A percentile compares a stretch with the other conserved stretches of the same genome.
Evolutionary conservation across 1,140 invertebrate species (phyloP).

Genomic region (Pantala flavescens): DNA sequence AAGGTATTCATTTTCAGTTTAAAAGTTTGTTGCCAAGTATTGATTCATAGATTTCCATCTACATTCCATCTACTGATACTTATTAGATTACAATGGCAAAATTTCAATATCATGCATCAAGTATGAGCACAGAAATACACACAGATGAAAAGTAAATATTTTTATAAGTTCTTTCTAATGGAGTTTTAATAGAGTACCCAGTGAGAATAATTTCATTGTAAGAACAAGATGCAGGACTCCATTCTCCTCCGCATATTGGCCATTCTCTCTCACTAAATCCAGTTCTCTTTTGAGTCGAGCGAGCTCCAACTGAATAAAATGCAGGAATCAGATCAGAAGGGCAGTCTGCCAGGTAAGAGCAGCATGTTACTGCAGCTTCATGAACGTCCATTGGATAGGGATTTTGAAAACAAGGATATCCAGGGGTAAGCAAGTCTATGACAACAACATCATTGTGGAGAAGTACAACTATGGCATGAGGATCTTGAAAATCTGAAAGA

Average conservation of each 20-base stretch:
- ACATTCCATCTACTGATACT: no score
- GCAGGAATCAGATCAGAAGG: conserved; percentile 92
- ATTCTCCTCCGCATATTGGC: conserved; percentile 91
- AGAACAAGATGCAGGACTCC: conserved; percentile 84
- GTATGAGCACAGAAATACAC: no score
- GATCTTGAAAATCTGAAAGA: conserved; percentile 84
- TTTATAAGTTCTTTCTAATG: no score
- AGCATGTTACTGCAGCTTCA: conserved; percentile 92
- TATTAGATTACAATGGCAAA: no score
- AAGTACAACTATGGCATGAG: conserved; percentile 93
- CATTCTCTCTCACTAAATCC: conserved; percentile 92
- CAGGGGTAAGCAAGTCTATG: conserved; percentile 86
- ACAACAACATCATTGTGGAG: conserved; percentile 96
- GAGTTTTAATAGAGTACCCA: conserved; percentile 45
- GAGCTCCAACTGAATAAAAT: conserved; percentile 76
- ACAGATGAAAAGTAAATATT: no score
- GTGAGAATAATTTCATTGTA: conserved; percentile 96
- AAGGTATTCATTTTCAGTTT: no score
- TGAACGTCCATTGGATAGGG: conserved; percentile 99
- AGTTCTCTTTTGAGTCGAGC: conserved; percentile 53
- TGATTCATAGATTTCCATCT: no score
- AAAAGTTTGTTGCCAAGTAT: no score
- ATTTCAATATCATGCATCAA: no score
- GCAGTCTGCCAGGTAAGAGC: conserved; percentile 93
- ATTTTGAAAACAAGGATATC: conserved; percentile 98